A percentile compares a stretch with the other conserved stretches of the same genome.
Conservation (phyloP, 2,888 invertebrate genomes). For the Abrostola triplasia region DNA sequence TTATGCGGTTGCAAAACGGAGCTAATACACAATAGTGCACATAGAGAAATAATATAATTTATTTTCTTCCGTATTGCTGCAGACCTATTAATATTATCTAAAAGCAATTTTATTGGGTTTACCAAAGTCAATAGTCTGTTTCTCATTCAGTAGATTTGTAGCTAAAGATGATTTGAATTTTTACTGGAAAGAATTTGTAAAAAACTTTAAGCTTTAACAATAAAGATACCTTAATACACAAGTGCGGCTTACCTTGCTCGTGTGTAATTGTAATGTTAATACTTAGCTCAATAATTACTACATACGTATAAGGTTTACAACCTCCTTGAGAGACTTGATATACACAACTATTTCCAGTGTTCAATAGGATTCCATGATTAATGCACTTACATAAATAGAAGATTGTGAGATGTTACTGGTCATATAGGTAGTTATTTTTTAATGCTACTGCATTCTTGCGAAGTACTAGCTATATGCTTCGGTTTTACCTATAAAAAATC, state of each 20-base stretch:
- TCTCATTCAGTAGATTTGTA: too few relatives aligned
- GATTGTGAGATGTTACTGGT: background rate
- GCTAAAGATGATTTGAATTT: background rate
- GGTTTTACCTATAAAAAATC: background rate
- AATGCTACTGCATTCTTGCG: background rate
- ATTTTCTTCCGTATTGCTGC: too few relatives aligned
- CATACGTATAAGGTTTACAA: constrained; percentile 1
- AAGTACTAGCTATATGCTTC: background rate
- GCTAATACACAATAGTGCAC: too few relatives aligned
- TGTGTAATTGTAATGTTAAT: background rate
- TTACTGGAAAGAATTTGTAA: background rate
- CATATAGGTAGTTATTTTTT: background rate
- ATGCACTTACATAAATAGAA: constrained; percentile 1
- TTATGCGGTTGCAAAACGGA: too few relatives aligned
- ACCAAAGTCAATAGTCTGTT: too few relatives aligned
- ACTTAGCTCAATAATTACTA: constrained; percentile 1
- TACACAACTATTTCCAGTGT: background rate
- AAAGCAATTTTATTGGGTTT: too few relatives aligned
- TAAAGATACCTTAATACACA: background rate
- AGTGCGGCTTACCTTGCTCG: background rate
- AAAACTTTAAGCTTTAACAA: background rate
- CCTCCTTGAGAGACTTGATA: constrained; percentile 3
- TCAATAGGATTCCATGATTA: constrained; percentile 1
- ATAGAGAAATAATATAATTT: too few relatives aligned
- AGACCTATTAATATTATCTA: too few relatives aligned